Base-by-base conservation (phyloP, 2,888 invertebrate species). In the Idaea biselata region DNA sequence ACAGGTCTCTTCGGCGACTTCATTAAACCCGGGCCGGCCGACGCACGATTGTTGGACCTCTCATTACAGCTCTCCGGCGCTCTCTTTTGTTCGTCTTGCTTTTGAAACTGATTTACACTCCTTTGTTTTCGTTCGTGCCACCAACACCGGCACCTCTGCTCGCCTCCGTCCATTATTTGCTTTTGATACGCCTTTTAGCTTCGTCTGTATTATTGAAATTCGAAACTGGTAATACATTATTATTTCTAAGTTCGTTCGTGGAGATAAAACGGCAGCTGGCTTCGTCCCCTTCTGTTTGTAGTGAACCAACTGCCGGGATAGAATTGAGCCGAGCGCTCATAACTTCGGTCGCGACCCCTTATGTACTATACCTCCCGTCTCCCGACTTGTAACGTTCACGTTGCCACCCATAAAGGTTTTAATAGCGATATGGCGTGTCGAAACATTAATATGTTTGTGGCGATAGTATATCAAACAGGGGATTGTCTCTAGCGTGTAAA, bases 371-470 rank as follows among this genome's bases (percentile, higher is more conserved):
- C 80, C 80, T 79, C 82, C 81, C 44, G 44, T 44, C 71, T 69
- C 76, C 78, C 78, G 73, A 79, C 79, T 82, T 78, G 78, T 80
- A 82, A 82, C 80, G 79, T 82, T 78, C 77, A 70, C 79, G 73
- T 78, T 75, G 67, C 76, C 78, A 73, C 73, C 82, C 77, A 82
- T 88, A 87, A 84, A 84, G 82, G 83, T 85, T 86, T 85, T 90
- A 87, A 91, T 88, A 78, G 83, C 83, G 80, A 85, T 82, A 82
- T 84, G 79, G 82, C 87, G 87, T 88, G 88, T 87, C 83, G 82
- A 86, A 89, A 88, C 86, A 88, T 86, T 86, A 86, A 87, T 86
- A 84, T 82, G 79, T 83, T 82, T 82, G 84, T 79, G 80, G 84
- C 75, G 77, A 82, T 83, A 82, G 81, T 80, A 80, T 78, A 81